A percentile compares a stretch with the other conserved stretches of the same genome.
These are phyloP conservation scores for Epizoanthus rinbou DNA, from an alignment of 92 coral and sea anemone genomes.

Conservation along the genomic window DNA sequence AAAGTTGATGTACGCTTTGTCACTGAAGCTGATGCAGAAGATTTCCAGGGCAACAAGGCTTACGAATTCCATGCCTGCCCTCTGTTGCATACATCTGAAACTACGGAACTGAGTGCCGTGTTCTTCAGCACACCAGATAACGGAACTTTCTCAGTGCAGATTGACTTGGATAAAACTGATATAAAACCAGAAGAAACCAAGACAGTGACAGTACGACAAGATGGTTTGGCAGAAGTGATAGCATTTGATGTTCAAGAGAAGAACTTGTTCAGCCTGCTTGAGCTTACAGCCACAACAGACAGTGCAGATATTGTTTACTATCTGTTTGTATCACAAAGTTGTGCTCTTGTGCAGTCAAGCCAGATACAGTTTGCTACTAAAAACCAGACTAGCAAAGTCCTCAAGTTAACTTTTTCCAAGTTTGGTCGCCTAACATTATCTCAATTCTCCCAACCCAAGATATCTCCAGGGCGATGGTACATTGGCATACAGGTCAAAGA, in stretches of 20 bases:
- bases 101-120: conserved; percentile 44
- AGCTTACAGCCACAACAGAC: conserved; percentile 73
- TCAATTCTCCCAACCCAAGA: conserved; percentile 83
- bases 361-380: conserved; percentile 44
- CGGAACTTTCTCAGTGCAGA: conserved; percentile 53
- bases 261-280: conserved; percentile 62
- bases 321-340: conserved; percentile 77
- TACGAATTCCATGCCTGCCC: conserved; percentile 87
- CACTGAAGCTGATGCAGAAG: conserved; percentile 53
- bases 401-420: conserved; percentile 73
- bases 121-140: conserved; percentile 72
- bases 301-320: conserved; percentile 58
- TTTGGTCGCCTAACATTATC: conserved; percentile 88
- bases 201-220: conserved; percentile 57
- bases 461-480: conserved; percentile 87
- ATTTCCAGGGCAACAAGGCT: conserved; percentile 40
- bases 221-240: conserved; percentile 70
- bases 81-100: not conserved
- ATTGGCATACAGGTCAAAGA: conserved; percentile 70
- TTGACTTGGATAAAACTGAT: conserved; percentile 72
- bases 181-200: conserved; percentile 62
- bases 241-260: conserved; percentile 70
- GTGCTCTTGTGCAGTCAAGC: conserved; percentile 61
- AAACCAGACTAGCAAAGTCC: conserved; percentile 35
- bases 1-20: conserved; percentile 66